Conservation (phyloP, 2,797 vertebrate genomes). For the Anguilla pacifica region DNA sequence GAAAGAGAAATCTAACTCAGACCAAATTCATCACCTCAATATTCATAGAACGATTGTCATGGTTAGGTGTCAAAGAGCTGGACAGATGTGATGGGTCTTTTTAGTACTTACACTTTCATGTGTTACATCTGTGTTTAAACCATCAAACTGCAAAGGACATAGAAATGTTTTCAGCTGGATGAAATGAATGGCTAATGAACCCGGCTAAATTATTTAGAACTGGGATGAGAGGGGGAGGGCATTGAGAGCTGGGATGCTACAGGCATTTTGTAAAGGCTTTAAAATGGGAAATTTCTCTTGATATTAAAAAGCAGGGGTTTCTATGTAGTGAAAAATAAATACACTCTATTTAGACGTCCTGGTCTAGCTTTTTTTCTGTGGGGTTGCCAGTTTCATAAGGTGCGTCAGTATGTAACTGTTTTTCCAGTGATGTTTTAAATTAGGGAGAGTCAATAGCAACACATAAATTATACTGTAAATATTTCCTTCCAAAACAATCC, state of each 20-base stretch:
- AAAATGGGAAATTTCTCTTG: constrained; percentile 42
- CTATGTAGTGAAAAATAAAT: no score
- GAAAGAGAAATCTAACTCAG: no score
- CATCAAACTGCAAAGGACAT: constrained; percentile 16
- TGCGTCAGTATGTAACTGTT: no score
- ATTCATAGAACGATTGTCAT: no score
- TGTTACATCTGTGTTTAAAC: not conserved
- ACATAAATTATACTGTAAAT: constrained; percentile 4
- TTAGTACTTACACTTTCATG: no score
- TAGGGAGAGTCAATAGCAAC: constrained; percentile 31
- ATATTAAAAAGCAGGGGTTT: constrained; percentile 26
- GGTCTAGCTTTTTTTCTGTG: no score
- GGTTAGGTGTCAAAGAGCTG: no score
- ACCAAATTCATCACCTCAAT: no score
- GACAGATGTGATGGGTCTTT: no score
- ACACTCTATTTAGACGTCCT: no score
- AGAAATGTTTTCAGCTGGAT: constrained; percentile 26
- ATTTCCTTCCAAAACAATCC: constrained; percentile 15
- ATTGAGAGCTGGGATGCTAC: constrained; percentile 34
- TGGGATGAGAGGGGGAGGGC: constrained; percentile 21
- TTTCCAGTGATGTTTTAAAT: constrained; percentile 34
- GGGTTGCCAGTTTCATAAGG: no score
- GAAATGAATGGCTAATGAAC: constrained; percentile 24
- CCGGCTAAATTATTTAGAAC: constrained; percentile 39
- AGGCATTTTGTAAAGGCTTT: constrained; percentile 41